Percentiles rank a stretch among this genome's conserved stretches.
Conservation (phyloP, 2,888 invertebrate species). For the Calameuta filiformis region DNA sequence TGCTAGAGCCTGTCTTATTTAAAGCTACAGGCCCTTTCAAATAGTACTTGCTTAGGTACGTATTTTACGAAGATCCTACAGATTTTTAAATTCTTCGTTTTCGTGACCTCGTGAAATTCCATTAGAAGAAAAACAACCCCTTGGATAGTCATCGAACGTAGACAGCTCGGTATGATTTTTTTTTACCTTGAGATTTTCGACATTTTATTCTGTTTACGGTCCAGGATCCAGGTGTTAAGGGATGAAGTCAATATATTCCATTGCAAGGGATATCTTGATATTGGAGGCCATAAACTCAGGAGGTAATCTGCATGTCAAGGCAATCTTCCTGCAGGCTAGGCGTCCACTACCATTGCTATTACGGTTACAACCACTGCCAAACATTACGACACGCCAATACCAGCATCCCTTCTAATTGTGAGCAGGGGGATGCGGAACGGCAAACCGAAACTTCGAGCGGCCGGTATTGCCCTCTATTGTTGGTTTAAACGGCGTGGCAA, state of each 20-base stretch:
- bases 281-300: slow-evolving; percentile 20
- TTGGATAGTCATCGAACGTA: not conserved
- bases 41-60: not conserved
- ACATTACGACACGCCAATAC: not conserved
- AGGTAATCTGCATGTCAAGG: slow-evolving; percentile 21
- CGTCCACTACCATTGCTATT: not conserved
- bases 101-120: not conserved
- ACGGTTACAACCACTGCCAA: not conserved
- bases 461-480: slow-evolving; percentile 10
- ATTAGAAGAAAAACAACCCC: not conserved
- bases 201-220: not conserved
- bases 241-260: not conserved
- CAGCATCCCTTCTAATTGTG: not conserved
- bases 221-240: not conserved
- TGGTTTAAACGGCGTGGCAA: slow-evolving; percentile 16
- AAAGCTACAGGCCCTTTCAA: not conserved
- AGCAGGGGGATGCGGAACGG: not conserved
- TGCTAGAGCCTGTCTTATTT: not conserved
- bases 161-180: not conserved
- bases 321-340: slow-evolving; percentile 3
- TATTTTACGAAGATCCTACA: not conserved
- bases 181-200: not conserved
- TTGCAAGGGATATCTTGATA: slow-evolving; percentile 8
- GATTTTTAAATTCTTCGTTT: not conserved
- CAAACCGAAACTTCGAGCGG: not conserved